These are phyloP conservation scores for Polyommatus icarus DNA, from an alignment of 2,888 invertebrate genomes.

Conservation along the genomic window DNA sequence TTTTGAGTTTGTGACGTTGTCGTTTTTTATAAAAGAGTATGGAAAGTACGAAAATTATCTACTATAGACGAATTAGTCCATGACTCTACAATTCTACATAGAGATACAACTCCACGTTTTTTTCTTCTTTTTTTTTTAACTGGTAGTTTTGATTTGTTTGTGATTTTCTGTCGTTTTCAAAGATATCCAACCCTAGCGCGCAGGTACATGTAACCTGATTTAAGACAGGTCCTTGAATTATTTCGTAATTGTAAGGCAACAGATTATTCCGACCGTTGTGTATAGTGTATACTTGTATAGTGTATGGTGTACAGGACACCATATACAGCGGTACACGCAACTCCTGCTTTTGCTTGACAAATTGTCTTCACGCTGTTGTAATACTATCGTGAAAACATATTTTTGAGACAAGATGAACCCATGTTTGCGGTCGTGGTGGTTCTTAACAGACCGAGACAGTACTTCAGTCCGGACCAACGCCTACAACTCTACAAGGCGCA, in stretches of 20 bases:
- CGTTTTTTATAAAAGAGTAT: no score
- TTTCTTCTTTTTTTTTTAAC: no score
- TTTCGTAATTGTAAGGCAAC: conserved; percentile 30
- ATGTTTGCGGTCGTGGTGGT: no score
- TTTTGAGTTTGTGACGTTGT: no score
- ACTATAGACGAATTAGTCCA: not conserved
- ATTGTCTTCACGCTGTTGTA: not conserved
- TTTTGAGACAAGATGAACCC: not conserved
- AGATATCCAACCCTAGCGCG: conserved; percentile 9
- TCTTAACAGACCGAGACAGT: no score
- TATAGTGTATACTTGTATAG: not conserved
- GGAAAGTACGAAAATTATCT: not conserved
- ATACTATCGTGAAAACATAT: not conserved
- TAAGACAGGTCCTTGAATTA: conserved; percentile 30
- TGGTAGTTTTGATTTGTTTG: no score
- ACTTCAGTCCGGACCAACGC: no score
- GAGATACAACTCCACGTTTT: not conserved
- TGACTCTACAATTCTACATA: not conserved
- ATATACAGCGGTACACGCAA: not conserved
- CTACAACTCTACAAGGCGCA: no score
- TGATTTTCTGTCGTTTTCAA: not conserved
- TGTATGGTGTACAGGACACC: not conserved
- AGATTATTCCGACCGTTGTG: not conserved
- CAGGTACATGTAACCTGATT: conserved; percentile 25
- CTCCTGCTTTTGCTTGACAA: not conserved